A percentile compares a stretch with the other conserved stretches of the same genome.
Conservation (phyloP, 2,113 vertebrate species). For the Saccopteryx leptura region DNA sequence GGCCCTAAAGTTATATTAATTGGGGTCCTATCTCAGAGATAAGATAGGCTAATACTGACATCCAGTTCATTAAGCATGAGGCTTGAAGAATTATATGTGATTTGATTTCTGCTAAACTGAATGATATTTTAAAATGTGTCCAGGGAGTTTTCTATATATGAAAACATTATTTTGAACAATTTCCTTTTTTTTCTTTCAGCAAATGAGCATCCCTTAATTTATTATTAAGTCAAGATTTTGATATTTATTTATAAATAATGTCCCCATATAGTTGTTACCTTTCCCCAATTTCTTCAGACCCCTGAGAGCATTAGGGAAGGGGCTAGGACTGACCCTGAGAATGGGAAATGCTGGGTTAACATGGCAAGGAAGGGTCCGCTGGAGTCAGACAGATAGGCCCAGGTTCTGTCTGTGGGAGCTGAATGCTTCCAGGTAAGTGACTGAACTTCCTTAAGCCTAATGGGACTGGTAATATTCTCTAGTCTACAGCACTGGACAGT, state of each 20-base stretch:
- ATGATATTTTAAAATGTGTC: neutral
- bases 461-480: neutral
- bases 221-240: conserved; percentile 9
- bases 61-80: neutral
- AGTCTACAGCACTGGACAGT: too few relatives aligned
- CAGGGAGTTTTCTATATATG: neutral
- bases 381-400: neutral
- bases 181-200: neutral
- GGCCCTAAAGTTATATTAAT: neutral
- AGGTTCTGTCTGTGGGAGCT: neutral
- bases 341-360: neutral
- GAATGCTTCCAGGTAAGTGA: neutral
- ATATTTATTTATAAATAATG: neutral
- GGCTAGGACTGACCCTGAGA: too few relatives aligned
- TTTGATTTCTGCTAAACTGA: conserved; percentile 1
- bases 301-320: neutral
- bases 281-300: neutral
- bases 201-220: neutral
- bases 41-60: neutral
- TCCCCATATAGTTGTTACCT: neutral
- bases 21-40: neutral
- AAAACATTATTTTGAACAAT: neutral
- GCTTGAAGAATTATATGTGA: neutral
- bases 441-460: neutral
- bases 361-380: neutral